Evolutionary conservation across 2,113 vertebrate genomes (phyloP).

Genomic region (Dissostichus mawsoni): DNA sequence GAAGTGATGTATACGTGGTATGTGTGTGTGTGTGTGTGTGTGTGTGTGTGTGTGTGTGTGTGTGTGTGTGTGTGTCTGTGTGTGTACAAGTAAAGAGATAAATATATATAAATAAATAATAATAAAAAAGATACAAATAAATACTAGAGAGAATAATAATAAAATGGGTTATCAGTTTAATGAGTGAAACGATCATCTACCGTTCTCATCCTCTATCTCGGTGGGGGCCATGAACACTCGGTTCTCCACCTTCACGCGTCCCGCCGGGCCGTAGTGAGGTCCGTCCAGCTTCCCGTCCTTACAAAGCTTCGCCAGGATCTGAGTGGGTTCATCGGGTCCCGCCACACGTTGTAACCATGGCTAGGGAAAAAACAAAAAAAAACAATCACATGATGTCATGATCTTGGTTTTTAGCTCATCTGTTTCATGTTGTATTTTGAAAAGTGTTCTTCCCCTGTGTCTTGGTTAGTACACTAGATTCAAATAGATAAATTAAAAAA

Average conservation of each 20-base stretch:
- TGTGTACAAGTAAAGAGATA: too few species aligned
- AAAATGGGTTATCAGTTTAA: too few species aligned
- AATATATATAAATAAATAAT: too few species aligned
- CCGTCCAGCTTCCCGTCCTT: conserved; percentile 95
- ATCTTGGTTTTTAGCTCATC: too few species aligned
- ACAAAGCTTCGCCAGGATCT: conserved; percentile 94
- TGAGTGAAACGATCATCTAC: conserved; percentile 67
- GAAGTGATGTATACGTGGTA: too few species aligned
- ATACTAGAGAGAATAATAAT: too few species aligned
- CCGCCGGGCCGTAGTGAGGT: conserved; percentile 93
- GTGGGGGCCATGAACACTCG: conserved; percentile 91
- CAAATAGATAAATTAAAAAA: neutral
- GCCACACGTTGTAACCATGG: conserved; percentile 96
- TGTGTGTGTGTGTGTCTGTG: too few species aligned
- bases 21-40: too few species aligned
- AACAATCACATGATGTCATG: neutral
- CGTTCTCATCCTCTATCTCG: conserved; percentile 96
- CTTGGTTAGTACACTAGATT: too few species aligned
- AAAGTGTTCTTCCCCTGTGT: neutral
- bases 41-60: too few species aligned
- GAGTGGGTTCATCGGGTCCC: conserved; percentile 95
- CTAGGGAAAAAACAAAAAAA: conserved; percentile 72
- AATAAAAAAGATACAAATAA: too few species aligned
- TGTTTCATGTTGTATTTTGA: neutral
- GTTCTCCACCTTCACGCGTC: conserved; percentile 95